Evolutionary conservation across 2,888 invertebrate genomes (phyloP).

Genomic region (Tipula lateralis): DNA sequence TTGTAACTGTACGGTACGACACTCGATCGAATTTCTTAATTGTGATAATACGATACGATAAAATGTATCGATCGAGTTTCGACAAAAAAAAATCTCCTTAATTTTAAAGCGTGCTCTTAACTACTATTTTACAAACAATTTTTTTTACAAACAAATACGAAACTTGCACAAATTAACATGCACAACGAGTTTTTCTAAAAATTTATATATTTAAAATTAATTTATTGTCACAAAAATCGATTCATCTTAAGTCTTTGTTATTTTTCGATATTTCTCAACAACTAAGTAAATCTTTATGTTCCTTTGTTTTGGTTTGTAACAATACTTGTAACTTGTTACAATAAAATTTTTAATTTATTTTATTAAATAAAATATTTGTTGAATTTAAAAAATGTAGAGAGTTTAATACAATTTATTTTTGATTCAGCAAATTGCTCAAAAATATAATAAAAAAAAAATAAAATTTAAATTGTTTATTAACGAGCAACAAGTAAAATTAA

Average conservation of each 20-base stretch:
- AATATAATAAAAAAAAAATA: background rate
- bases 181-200: background rate
- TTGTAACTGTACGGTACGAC: background rate
- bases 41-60: background rate
- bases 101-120: background rate
- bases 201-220: background rate
- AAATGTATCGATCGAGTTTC: background rate
- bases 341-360: background rate
- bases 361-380: background rate
- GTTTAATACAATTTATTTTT: background rate
- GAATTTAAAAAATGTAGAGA: background rate
- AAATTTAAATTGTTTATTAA: background rate
- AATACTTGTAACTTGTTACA: background rate
- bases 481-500: background rate
- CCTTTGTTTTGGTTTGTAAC: background rate
- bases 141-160: constrained; percentile 6
- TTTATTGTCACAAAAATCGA: background rate
- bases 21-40: background rate
- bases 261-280: background rate
- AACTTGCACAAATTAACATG: background rate
- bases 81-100: background rate
- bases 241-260: background rate
- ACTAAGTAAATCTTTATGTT: background rate
- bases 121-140: background rate
- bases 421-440: background rate